Base-by-base conservation (phyloP, 2,888 invertebrate genomes). In the Platycheirus rosarum region DNA sequence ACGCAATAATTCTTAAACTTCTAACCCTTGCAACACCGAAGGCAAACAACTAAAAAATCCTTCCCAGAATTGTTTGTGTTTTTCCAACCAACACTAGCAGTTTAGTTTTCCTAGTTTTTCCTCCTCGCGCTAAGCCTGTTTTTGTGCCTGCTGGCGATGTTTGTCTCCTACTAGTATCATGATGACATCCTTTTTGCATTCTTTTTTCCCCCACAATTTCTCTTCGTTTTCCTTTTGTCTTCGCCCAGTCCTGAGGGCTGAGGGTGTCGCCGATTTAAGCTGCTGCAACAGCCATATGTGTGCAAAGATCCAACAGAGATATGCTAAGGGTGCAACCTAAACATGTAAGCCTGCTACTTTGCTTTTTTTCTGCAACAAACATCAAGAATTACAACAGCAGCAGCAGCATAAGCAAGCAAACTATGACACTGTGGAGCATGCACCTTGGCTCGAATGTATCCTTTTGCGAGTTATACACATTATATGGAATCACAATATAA, bases 1-100 rank as follows among this genome's bases (percentile, higher is more conserved):
- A 76, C 66, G 76, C 70, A 71, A 82, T 76, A 82, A 82, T 82
- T 82, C 76, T 66, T 82, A 62, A 82, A 82, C 80, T 66, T 71
- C 80, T 82, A 77, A 82, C 76, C 76, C 76, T 46, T 14, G 23
- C 35, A 48, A 42, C 14, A 44, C 5, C n/a, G 26, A 46, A 9
- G 37, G n/a, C 29, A 18, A 14, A 4, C 3, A 9, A 57, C 14
- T 40, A 55, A 49, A 18, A 11, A 2, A n/a, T 2, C 40, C 16
- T 18, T 11, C 32, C 18, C 23, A 14, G 44, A 35, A 42, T 74
- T 55, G 78, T 55, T 79, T 74, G 62, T 80, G 60, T 76, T 76
- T 62, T 70, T 62, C 57, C 53, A 60, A 35, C 23, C 29, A 51
- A 20, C 60, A 49, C 20, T 48, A 26, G 14, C 11, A 40, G 20